phyloP scores from a whole-genome alignment of 2,888 invertebrate genomes.

The Shargacucullia verbasci region DNA sequence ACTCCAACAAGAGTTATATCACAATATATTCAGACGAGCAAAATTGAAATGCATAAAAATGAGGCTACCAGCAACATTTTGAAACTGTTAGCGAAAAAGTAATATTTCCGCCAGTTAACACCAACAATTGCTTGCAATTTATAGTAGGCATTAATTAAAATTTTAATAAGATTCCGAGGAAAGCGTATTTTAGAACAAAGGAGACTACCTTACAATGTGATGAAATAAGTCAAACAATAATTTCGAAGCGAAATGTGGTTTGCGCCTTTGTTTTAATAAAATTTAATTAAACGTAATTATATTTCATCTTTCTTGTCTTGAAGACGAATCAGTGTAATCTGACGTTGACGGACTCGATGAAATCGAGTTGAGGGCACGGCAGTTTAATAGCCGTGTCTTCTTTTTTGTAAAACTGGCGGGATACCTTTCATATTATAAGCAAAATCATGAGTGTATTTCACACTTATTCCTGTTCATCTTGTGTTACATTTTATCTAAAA shows the following conservation, averaged over 20 bases:
- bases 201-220: conserved; percentile 68
- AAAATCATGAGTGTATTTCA: no score
- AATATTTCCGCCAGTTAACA: conserved; percentile 46
- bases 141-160: conserved; percentile 76
- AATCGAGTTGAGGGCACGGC: conserved; percentile 17
- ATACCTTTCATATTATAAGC: no score
- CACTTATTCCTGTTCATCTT: no score
- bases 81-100: conserved; percentile 29
- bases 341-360: conserved; percentile 36
- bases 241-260: conserved; percentile 69
- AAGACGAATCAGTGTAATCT: conserved; percentile 53
- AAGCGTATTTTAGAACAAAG: conserved; percentile 72
- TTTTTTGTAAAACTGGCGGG: no score
- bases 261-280: conserved; percentile 70
- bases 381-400: no score
- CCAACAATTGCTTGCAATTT: conserved; percentile 69
- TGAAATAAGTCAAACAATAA: conserved; percentile 75
- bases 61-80: conserved; percentile 11
- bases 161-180: conserved; percentile 72
- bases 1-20: conserved; percentile 11
- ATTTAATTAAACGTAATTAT: conserved; percentile 70
- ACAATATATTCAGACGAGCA: conserved; percentile 26
- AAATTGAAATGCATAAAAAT: conserved; percentile 37
- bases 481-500: no score
- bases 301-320: conserved; percentile 61